phyloP scores from a whole-genome alignment of 1,140 invertebrate genomes.

The Cyclargus thomasi region DNA sequence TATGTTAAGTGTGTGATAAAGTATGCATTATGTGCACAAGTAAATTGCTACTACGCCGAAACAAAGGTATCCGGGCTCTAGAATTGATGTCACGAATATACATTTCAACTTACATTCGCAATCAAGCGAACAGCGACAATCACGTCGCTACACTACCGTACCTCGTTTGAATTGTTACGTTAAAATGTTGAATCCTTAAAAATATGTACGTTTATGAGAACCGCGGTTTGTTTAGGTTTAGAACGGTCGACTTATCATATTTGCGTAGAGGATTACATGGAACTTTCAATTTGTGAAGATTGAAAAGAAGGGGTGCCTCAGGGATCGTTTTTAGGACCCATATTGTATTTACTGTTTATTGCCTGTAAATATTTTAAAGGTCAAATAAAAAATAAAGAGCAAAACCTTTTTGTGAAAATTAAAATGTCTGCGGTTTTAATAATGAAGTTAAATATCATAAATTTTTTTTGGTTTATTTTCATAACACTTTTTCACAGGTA shows the following conservation, averaged over 20 bases:
- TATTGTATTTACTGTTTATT: neutral
- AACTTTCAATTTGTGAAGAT: neutral
- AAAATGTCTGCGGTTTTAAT: too few species aligned
- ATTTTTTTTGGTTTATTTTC: too few species aligned
- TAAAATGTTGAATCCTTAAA: neutral
- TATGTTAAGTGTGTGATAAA: constrained; percentile 3
- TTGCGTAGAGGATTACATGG: neutral
- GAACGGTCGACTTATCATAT: neutral
- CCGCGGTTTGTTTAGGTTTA: neutral
- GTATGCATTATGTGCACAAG: constrained; percentile 2
- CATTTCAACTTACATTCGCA: constrained; percentile 11
- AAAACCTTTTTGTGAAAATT: too few species aligned
- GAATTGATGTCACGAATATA: constrained; percentile 2
- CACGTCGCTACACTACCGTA: neutral
- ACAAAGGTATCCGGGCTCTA: constrained; percentile 11
- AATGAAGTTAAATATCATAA: too few species aligned
- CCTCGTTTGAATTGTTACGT: neutral
- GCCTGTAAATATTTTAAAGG: too few species aligned
- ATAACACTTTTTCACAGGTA: too few species aligned
- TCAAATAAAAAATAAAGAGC: too few species aligned
- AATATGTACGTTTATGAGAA: neutral
- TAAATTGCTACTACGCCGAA: neutral
- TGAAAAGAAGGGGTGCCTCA: neutral
- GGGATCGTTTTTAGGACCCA: neutral
- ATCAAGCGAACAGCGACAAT: constrained; percentile 1